A percentile compares a stretch with the other conserved stretches of the same genome.
These are phyloP conservation scores for Ligdia adustata DNA, from an alignment of 2,888 invertebrate species.

Conservation along the genomic window DNA sequence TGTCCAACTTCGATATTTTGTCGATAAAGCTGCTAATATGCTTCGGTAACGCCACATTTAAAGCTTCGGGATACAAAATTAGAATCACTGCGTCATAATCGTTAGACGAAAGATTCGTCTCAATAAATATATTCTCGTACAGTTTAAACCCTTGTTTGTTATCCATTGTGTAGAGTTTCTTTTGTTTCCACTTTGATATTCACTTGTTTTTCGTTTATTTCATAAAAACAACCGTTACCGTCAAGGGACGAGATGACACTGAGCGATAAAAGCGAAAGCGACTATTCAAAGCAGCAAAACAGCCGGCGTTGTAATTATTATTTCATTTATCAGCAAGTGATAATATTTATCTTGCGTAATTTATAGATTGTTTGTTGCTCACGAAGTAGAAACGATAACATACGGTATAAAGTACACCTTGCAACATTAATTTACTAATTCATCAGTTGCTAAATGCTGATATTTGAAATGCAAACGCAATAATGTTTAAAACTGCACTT, in stretches of 20 bases:
- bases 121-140: constrained; percentile 73
- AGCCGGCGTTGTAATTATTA: constrained; percentile 7
- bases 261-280: too few relatives aligned
- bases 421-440: too few relatives aligned
- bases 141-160: constrained; percentile 54
- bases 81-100: constrained; percentile 87
- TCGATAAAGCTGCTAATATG: constrained; percentile 65
- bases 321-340: constrained; percentile 21
- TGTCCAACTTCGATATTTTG: constrained; percentile 59
- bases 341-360: constrained; percentile 20
- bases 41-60: constrained; percentile 68
- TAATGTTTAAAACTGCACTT: too few relatives aligned
- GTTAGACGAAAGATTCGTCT: constrained; percentile 67
- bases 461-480: too few relatives aligned
- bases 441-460: too few relatives aligned
- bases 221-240: too few relatives aligned
- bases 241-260: too few relatives aligned
- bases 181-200: not conserved
- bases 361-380: constrained; percentile 26
- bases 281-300: too few relatives aligned
- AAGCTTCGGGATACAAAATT: constrained; percentile 81
- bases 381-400: too few relatives aligned
- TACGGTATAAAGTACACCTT: too few relatives aligned
- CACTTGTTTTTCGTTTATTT: not conserved
- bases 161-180: constrained; percentile 24